Conservation (phyloP, 2,113 vertebrate species). For the Promerops cafer region DNA sequence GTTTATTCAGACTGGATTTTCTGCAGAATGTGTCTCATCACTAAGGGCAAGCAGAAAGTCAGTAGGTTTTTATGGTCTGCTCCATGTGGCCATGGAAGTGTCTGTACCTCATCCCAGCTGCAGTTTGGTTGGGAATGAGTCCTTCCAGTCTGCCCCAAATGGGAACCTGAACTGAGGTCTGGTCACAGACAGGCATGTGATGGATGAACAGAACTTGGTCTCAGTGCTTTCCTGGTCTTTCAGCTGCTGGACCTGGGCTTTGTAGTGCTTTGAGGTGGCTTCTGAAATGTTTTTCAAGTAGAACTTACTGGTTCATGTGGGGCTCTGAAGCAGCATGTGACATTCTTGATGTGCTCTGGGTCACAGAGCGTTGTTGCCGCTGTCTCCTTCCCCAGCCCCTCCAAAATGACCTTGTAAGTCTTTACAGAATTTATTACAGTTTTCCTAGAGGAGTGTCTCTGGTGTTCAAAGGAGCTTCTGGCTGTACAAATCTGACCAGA, state of each 20-base stretch:
- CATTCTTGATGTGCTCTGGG: neutral
- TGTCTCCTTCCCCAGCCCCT: neutral
- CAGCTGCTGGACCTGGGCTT: neutral
- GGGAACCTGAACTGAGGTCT: neutral
- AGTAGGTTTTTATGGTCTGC: neutral
- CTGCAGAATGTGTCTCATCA: neutral
- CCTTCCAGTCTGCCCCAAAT: neutral
- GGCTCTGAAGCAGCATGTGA: neutral
- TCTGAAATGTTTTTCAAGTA: neutral
- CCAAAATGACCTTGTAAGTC: neutral
- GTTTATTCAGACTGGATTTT: neutral
- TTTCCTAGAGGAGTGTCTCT: neutral
- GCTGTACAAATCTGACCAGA: neutral
- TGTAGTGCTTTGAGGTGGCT: neutral
- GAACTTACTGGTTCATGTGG: accelerated
- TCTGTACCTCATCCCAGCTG: neutral
- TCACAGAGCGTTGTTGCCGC: accelerated
- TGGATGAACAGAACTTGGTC: neutral
- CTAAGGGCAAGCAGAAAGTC: neutral
- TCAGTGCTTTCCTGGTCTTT: neutral
- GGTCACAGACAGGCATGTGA: neutral
- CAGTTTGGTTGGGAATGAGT: neutral
- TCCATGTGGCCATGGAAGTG: neutral
- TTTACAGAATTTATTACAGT: neutral
- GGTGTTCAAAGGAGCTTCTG: neutral